phyloP scores from a whole-genome alignment of 92 coral and sea anemone species.

The Heliopora coerulea region DNA sequence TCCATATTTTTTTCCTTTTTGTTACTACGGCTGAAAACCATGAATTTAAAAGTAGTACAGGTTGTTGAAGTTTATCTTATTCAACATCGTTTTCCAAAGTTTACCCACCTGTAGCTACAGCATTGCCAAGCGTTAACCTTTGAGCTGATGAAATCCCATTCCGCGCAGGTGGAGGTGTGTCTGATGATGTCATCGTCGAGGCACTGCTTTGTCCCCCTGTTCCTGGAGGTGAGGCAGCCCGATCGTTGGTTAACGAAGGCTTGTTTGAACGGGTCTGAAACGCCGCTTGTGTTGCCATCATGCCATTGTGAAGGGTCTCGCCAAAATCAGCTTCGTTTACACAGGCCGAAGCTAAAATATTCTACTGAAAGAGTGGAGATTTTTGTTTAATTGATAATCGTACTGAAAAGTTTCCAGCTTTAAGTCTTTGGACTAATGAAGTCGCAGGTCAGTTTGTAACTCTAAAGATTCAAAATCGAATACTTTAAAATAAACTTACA shows the following conservation, averaged over 20 bases:
- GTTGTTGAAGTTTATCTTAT: too few species aligned
- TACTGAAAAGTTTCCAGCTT: too few species aligned
- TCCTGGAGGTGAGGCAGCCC: conserved; percentile 38
- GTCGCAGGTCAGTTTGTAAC: too few species aligned
- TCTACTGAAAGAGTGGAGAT: conserved; percentile 54
- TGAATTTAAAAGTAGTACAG: too few species aligned
- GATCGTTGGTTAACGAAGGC: conserved; percentile 21
- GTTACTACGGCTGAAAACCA: too few species aligned
- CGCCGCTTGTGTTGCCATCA: conserved; percentile 15
- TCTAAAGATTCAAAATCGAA: neutral
- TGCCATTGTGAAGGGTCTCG: conserved; percentile 25
- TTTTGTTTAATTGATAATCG: neutral
- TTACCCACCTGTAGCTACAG: neutral
- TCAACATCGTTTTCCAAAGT: too few species aligned
- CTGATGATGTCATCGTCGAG: conserved; percentile 34
- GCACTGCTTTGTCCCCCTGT: conserved; percentile 32
- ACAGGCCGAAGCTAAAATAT: conserved; percentile 96
- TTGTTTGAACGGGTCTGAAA: neutral
- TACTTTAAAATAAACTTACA: conserved; percentile 57
- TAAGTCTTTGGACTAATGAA: too few species aligned
- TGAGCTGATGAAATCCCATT: neutral
- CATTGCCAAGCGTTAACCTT: neutral
- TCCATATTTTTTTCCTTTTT: too few species aligned
- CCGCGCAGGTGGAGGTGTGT: conserved; percentile 25
- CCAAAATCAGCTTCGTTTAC: conserved; percentile 92